phyloP scores from a whole-genome alignment of 2,888 invertebrate genomes.

The Pantelozetes paolii region DNA sequence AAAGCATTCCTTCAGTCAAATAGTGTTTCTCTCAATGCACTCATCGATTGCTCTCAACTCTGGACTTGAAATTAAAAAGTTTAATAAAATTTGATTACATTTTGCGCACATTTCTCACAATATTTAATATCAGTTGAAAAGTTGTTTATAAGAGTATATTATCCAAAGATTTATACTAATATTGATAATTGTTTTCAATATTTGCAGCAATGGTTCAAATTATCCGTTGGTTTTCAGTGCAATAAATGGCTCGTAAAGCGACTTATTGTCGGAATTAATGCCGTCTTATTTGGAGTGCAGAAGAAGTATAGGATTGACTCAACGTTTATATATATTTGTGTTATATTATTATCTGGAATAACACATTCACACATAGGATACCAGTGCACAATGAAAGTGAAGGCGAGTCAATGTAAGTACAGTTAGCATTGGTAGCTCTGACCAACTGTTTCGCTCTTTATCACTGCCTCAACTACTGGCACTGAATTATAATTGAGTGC shows the following conservation, averaged over 20 bases:
- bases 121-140: not conserved
- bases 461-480: not conserved
- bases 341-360: constrained; percentile 18
- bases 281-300: not conserved
- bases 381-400: constrained; percentile 3
- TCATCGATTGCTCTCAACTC: not conserved
- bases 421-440: not conserved
- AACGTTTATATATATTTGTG: constrained; percentile 13
- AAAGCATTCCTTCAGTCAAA: constrained; percentile 7
- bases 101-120: not conserved
- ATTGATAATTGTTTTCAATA: not conserved
- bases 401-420: constrained; percentile 24
- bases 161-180: not conserved
- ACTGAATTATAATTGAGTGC: constrained; percentile 23
- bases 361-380: constrained; percentile 2
- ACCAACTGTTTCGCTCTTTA: constrained; percentile 1
- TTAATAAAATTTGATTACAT: not conserved
- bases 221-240: not conserved
- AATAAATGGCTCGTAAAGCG: constrained; percentile 19
- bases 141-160: not conserved
- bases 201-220: not conserved
- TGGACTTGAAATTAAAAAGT: not conserved
- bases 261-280: constrained; percentile 18
- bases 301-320: not conserved
- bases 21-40: not conserved